Conservation (phyloP, 2,888 invertebrate genomes). For the Andrena trimmerana region DNA sequence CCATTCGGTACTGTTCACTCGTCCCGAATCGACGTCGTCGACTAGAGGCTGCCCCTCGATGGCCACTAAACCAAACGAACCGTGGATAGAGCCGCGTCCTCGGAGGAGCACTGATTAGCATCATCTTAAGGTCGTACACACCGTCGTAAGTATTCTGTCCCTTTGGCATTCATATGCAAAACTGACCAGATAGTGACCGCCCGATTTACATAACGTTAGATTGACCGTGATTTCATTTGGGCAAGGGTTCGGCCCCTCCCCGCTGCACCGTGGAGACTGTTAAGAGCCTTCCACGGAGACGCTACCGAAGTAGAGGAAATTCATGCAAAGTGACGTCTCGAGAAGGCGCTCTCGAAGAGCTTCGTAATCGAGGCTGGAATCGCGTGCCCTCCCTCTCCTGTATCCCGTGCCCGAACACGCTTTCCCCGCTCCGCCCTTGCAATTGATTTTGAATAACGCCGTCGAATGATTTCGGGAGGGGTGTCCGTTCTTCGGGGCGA, state of each 20-base stretch:
- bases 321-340: constrained; percentile 71
- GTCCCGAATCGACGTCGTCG: constrained; percentile 28
- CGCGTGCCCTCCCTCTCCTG: constrained; percentile 14
- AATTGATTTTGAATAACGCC: constrained; percentile 39
- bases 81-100: constrained; percentile 71
- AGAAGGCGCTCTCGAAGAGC: constrained; percentile 26
- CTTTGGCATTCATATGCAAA: constrained; percentile 84
- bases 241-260: constrained; percentile 35
- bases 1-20: constrained; percentile 9
- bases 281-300: constrained; percentile 52
- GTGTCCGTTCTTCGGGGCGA: constrained; percentile 33
- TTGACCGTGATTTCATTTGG: constrained; percentile 84
- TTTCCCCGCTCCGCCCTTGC: not conserved
- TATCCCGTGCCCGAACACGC: constrained; percentile 2
- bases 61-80: constrained; percentile 82
- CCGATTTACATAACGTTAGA: constrained; percentile 84
- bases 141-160: constrained; percentile 69
- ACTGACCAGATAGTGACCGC: constrained; percentile 82
- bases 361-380: constrained; percentile 57
- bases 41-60: constrained; percentile 62
- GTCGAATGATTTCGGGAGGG: constrained; percentile 17
- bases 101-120: constrained; percentile 80
- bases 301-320: constrained; percentile 54
- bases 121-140: constrained; percentile 79
- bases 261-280: constrained; percentile 35